Percentiles rank a stretch among this genome's conserved stretches.
Evolutionary conservation across 2,888 invertebrate species (phyloP).

Genomic region (Hofmannophila pseudospretella): DNA sequence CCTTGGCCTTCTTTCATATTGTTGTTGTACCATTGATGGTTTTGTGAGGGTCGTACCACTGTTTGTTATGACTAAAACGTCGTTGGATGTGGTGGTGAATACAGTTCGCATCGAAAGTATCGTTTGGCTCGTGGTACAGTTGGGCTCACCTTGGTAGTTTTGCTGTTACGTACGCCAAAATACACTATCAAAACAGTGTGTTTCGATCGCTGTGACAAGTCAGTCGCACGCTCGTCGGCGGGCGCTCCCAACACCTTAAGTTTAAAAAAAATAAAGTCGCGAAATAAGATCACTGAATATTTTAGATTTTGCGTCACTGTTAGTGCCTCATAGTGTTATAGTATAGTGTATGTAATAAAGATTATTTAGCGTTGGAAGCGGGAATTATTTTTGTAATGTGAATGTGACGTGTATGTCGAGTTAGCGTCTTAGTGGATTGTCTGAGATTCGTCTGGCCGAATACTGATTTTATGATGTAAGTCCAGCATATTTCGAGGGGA

Average conservation of each 20-base stretch:
- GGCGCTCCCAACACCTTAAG: constrained; percentile 18
- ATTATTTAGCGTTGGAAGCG: constrained; percentile 2
- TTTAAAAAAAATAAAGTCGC: constrained; percentile 25
- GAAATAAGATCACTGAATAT: constrained; percentile 17
- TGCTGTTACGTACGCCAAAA: constrained; percentile 66
- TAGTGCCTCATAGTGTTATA: constrained; percentile 32
- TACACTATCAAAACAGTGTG: constrained; percentile 73
- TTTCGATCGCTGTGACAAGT: constrained; percentile 41
- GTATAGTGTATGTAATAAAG: constrained; percentile 14
- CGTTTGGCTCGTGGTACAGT: constrained; percentile 41
- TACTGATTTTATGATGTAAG: constrained; percentile 43
- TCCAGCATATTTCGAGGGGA: constrained; percentile 13
- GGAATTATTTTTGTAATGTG: constrained; percentile 32
- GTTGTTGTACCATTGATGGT: not conserved
- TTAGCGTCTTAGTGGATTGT: constrained; percentile 42
- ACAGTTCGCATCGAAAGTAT: constrained; percentile 36
- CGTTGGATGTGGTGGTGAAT: constrained; percentile 30
- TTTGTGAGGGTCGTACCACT: not conserved
- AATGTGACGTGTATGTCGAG: constrained; percentile 36
- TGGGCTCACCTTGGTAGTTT: constrained; percentile 63
- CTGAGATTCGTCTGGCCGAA: constrained; percentile 42
- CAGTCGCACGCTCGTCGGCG: constrained; percentile 42
- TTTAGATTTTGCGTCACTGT: constrained; percentile 15
- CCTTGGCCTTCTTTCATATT: not conserved
- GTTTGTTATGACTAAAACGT: constrained; percentile 23